Conservation (phyloP, 2,888 invertebrate genomes). For the Machimus rusticus region DNA sequence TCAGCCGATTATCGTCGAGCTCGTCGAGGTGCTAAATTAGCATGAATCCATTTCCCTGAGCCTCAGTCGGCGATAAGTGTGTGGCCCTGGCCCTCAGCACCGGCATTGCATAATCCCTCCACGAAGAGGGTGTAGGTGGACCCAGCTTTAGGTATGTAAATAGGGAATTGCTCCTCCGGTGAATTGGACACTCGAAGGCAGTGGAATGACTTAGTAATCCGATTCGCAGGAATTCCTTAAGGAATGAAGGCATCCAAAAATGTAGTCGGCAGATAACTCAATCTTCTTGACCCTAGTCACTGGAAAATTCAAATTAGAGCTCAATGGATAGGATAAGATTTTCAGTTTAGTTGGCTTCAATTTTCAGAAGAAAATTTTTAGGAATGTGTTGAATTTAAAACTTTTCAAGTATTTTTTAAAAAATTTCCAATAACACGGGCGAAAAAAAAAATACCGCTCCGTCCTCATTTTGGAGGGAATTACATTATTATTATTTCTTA, state of each 20-base stretch:
- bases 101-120: neutral
- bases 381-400: neutral
- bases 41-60: neutral
- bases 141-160: neutral
- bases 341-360: neutral
- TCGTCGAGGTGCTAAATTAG: neutral
- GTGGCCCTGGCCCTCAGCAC: too few species aligned
- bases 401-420: neutral
- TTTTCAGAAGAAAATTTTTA: neutral
- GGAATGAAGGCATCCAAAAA: neutral
- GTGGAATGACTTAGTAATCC: neutral
- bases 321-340: neutral
- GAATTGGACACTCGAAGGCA: neutral
- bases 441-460: too few species aligned
- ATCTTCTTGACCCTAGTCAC: neutral
- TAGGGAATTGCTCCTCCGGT: neutral
- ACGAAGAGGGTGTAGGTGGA: neutral
- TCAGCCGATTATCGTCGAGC: neutral
- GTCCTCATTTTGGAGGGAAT: too few species aligned
- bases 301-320: neutral
- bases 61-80: neutral
- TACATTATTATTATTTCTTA: too few species aligned
- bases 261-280: neutral
- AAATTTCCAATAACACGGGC: too few species aligned
- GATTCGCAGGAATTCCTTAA: neutral